A percentile compares a stretch with the other conserved stretches of the same genome.
Evolutionary conservation across 64 coral and sea anemone genomes (phyloP).

Genomic region (Stichodactyla helianthus): DNA sequence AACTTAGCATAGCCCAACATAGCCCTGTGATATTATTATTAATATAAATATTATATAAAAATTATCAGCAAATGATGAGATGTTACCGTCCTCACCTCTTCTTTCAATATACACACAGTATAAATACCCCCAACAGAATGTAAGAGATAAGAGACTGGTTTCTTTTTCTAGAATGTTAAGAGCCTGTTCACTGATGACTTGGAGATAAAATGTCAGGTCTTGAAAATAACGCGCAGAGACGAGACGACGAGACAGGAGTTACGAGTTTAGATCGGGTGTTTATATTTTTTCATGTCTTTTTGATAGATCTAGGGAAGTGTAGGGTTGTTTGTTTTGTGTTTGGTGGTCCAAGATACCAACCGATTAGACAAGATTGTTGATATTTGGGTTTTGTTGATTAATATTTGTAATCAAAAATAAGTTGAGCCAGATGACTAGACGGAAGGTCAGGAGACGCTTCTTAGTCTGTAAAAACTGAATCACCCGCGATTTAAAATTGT

Average conservation of each 20-base stretch:
- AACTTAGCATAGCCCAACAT: no score
- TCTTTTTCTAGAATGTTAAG: not conserved
- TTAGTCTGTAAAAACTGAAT: not conserved
- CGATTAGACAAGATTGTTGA: not conserved
- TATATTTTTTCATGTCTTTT: not conserved
- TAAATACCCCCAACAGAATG: not conserved
- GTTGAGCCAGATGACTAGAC: not conserved
- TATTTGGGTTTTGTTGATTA: not conserved
- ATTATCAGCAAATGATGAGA: not conserved
- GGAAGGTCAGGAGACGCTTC: not conserved
- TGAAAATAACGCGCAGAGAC: not conserved
- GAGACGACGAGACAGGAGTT: not conserved
- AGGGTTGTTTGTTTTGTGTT: not conserved
- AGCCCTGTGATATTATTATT: no score
- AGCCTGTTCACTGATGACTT: not conserved
- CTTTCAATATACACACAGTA: not conserved
- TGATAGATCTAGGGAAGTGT: not conserved
- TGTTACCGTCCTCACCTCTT: not conserved
- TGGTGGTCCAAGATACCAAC: not conserved
- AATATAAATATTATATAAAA: no score
- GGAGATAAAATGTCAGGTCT: not conserved
- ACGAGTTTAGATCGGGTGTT: no score
- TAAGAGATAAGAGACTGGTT: not conserved
- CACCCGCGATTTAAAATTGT: no score
- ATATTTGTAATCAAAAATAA: not conserved